Evolutionary conservation across 2,797 vertebrate genomes (phyloP), one percentile per base, ranked within the genome.

Genomic region (Heteromormyrus szaboi): DNA sequence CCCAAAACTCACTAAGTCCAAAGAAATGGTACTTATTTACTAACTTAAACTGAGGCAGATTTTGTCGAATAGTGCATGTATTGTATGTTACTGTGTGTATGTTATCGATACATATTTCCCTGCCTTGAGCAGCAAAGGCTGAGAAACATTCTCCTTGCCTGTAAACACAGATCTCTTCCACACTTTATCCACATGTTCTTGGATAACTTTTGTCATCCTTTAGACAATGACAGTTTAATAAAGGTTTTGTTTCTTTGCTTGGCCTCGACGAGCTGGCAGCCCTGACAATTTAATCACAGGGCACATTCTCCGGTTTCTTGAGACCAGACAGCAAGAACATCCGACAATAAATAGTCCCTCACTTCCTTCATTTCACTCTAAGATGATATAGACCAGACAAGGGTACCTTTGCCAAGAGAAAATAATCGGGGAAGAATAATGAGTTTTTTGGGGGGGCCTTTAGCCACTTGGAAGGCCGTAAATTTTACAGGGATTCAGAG

Each of bases 401-500:
- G 56, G 62, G 89, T 87, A 88, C 89, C 22, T 87, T 48, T 53
- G 89, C 89, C 89, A 90, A 83, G 81, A 46, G 85, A 89, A 90
- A 90, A 89, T 87, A 88, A 89, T 88, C 89, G 83, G 25, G 19
- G 44, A 81, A 87, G 84, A 89, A 87, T 88, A 90, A 90, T 87
- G 87, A 86, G 51, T 72, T 14, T 14, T 14, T 46, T 7, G 12
- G 84, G 88, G 41, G 88, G 41, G 88, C 17, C 81, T 88, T 90
- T 22, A 86, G 22, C 83, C 50, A 81, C 62, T 65, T 90, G 76
- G 76, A 48, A 50, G 65, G 22, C 53, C 8, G n/a, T 90, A 90
- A 88, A 88, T 88, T 68, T 59, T 87, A 54, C 62, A 41, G 53
- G 14, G n/a, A 81, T 76, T 79, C 4, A 48, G 65, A 85, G 54